phyloP scores from a whole-genome alignment of 2,888 invertebrate species.

The Tachina grossa region DNA sequence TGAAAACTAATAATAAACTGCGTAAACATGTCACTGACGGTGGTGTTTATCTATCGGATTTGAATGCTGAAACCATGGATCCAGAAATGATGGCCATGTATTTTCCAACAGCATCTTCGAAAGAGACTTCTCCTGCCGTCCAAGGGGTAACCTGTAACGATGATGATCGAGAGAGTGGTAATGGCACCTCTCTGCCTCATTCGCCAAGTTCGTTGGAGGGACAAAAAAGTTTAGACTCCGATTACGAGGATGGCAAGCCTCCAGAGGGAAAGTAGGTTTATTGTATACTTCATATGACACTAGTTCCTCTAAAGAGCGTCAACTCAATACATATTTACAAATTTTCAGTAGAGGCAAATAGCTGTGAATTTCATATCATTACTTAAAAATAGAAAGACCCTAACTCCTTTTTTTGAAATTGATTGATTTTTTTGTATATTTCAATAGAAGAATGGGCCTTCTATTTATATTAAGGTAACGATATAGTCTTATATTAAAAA shows the following conservation, averaged over 20 bases:
- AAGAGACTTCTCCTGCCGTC: slow-evolving; percentile 70
- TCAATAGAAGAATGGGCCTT: too few relatives aligned
- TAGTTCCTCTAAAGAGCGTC: too few relatives aligned
- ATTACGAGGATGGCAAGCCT: slow-evolving; percentile 90
- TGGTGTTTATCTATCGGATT: slow-evolving; percentile 95
- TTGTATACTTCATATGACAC: neutral
- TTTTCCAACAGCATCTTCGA: slow-evolving; percentile 85
- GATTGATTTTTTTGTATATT: too few relatives aligned
- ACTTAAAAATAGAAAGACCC: too few relatives aligned
- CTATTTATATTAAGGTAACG: too few relatives aligned
- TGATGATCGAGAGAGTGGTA: slow-evolving; percentile 97
- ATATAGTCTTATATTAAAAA: too few relatives aligned
- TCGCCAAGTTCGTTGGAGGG: slow-evolving; percentile 95
- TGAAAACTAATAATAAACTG: slow-evolving; percentile 89
- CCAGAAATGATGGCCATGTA: slow-evolving; percentile 96
- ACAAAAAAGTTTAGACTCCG: slow-evolving; percentile 90
- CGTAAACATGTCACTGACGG: slow-evolving; percentile 84
- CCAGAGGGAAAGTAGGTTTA: slow-evolving; percentile 83
- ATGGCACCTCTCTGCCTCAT: slow-evolving; percentile 96
- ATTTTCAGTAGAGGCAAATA: too few relatives aligned
- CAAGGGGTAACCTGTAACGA: slow-evolving; percentile 84
- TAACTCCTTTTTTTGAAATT: too few relatives aligned
- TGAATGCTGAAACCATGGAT: slow-evolving; percentile 92
- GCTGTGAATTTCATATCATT: too few relatives aligned
- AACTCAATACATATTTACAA: too few relatives aligned